These are phyloP conservation scores for Phoenicopterus ruber DNA, from an alignment of 2,113 vertebrate species.

Conservation along the genomic window DNA sequence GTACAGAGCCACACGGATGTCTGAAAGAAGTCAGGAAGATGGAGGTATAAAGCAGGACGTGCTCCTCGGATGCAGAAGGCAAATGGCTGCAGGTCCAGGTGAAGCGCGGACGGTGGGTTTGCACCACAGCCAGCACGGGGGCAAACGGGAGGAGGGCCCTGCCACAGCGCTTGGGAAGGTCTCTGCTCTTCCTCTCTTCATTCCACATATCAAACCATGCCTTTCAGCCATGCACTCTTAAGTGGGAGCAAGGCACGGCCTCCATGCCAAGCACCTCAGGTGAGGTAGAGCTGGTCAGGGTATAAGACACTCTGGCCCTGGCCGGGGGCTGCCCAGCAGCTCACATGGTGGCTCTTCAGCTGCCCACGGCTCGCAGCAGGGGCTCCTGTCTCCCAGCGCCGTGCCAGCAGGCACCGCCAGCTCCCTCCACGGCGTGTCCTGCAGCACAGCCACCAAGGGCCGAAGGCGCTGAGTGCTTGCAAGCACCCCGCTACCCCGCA, in stretches of 20 bases:
- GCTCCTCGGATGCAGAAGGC: background rate
- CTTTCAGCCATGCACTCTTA: accelerated
- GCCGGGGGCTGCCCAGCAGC: background rate
- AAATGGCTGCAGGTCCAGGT: background rate
- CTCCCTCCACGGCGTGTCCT: accelerated
- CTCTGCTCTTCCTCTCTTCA: background rate
- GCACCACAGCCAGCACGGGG: background rate
- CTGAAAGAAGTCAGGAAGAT: background rate
- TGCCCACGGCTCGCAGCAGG: background rate
- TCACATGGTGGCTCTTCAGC: background rate
- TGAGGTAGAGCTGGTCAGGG: background rate
- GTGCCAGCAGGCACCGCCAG: background rate
- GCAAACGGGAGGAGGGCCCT: background rate
- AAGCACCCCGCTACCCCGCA: accelerated
- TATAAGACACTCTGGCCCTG: background rate
- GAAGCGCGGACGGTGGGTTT: background rate
- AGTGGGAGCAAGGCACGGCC: background rate
- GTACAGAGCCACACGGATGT: background rate
- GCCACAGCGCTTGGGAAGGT: accelerated
- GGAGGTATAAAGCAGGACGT: background rate
- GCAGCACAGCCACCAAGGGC: background rate
- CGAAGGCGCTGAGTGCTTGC: background rate
- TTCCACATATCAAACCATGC: background rate
- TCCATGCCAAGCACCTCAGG: background rate
- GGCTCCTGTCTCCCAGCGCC: background rate